These are phyloP conservation scores for Bombus soroeensis DNA, from an alignment of 1,140 invertebrate species.

Conservation along the genomic window DNA sequence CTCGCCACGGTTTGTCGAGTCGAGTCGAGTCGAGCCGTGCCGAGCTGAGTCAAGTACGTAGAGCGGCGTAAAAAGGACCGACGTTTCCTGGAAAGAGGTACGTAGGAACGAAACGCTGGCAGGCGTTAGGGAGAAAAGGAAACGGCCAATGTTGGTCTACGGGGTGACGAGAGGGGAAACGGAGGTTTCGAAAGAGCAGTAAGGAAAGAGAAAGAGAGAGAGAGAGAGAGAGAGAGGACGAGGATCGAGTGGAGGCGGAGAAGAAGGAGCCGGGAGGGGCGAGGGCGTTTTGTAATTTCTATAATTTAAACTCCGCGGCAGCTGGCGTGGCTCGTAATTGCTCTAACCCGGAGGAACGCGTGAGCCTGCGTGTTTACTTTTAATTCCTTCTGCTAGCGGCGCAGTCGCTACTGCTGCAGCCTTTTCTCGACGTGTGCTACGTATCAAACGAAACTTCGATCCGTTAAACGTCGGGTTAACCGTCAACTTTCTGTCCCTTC, in stretches of 20 bases:
- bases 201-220: too few species aligned
- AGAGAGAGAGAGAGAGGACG: neutral
- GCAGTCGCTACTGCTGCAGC: constrained; percentile 52
- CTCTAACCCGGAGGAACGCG: constrained; percentile 82
- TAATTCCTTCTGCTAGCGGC: constrained; percentile 75
- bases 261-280: constrained; percentile 47
- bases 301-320: constrained; percentile 83
- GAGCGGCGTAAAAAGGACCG: constrained; percentile 32
- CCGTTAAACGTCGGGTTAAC: neutral
- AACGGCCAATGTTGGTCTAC: constrained; percentile 23
- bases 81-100: constrained; percentile 61
- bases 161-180: constrained; percentile 11
- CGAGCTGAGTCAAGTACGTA: too few species aligned
- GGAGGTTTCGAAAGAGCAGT: constrained; percentile 6
- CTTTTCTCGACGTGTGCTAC: constrained; percentile 58
- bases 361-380: constrained; percentile 81
- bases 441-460: constrained; percentile 51
- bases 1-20: too few species aligned
- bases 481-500: neutral
- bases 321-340: constrained; percentile 82
- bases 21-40: too few species aligned
- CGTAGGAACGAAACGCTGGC: constrained; percentile 1
- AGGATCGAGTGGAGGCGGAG: neutral
- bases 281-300: constrained; percentile 82
- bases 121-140: neutral